phyloP scores from a whole-genome alignment of 2,888 invertebrate genomes.

The Cantharis lateralis region DNA sequence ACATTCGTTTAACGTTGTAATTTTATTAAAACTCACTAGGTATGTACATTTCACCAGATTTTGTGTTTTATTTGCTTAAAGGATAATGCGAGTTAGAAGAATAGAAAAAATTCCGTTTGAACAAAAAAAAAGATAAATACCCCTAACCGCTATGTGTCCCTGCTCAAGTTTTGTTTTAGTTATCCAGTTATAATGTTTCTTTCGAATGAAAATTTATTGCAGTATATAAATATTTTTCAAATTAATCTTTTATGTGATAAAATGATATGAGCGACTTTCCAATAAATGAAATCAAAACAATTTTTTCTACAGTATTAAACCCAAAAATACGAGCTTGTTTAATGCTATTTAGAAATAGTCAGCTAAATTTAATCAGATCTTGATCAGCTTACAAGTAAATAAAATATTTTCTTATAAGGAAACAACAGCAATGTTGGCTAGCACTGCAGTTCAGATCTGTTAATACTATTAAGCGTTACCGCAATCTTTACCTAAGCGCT shows the following conservation, averaged over 20 bases:
- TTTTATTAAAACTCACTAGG: too few relatives aligned
- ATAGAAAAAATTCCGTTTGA: too few relatives aligned
- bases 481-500: not conserved
- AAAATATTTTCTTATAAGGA: not conserved
- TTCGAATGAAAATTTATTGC: too few relatives aligned
- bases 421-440: not conserved
- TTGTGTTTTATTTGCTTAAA: too few relatives aligned
- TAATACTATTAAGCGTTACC: not conserved
- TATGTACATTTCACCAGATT: too few relatives aligned
- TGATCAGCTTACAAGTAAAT: not conserved
- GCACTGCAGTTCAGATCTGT: not conserved
- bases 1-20: too few relatives aligned
- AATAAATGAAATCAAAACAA: not conserved
- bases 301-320: not conserved
- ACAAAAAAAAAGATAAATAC: too few relatives aligned
- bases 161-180: too few relatives aligned
- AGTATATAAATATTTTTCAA: not conserved
- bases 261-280: not conserved
- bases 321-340: not conserved
- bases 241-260: too few relatives aligned
- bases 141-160: too few relatives aligned
- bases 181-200: too few relatives aligned
- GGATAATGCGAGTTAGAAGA: too few relatives aligned
- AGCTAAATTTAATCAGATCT: not conserved
- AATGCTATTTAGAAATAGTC: not conserved